Evolutionary conservation across 1,140 invertebrate species (phyloP).

Genomic region (Bombus confusus): DNA sequence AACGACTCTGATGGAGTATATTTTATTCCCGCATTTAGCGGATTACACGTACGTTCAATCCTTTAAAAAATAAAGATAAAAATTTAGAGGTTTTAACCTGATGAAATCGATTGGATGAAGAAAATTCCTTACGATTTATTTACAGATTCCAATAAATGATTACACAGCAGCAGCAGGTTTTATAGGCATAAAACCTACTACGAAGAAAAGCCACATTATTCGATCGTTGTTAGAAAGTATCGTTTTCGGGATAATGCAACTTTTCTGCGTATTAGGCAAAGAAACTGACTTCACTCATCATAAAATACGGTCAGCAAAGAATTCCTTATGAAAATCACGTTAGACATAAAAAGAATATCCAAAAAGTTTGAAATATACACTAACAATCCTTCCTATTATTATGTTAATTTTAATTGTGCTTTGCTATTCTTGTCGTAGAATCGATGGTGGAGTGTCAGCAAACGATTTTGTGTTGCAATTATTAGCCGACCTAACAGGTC

Average conservation of each 20-base stretch:
- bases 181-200: slow-evolving; percentile 92
- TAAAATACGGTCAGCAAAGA: slow-evolving; percentile 84
- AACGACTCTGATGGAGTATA: slow-evolving; percentile 90
- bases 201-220: slow-evolving; percentile 90
- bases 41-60: slow-evolving; percentile 88
- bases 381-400: no score
- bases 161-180: slow-evolving; percentile 91
- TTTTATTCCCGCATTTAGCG: slow-evolving; percentile 96
- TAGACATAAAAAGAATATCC: neutral
- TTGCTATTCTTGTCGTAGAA: slow-evolving; percentile 82
- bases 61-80: neutral
- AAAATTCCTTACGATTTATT: neutral
- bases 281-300: slow-evolving; percentile 86
- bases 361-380: no score
- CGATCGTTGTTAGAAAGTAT: slow-evolving; percentile 94
- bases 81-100: neutral
- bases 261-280: slow-evolving; percentile 87
- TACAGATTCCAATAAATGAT: slow-evolving; percentile 94
- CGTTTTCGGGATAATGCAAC: slow-evolving; percentile 90
- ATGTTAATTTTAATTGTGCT: neutral
- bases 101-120: neutral
- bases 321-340: neutral
- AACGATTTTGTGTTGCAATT: slow-evolving; percentile 96
- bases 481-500: slow-evolving; percentile 90
- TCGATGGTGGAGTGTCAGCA: slow-evolving; percentile 96